Evolutionary conservation across 2,113 vertebrate species (phyloP).

Genomic region (Forbesichthys agassizii): DNA sequence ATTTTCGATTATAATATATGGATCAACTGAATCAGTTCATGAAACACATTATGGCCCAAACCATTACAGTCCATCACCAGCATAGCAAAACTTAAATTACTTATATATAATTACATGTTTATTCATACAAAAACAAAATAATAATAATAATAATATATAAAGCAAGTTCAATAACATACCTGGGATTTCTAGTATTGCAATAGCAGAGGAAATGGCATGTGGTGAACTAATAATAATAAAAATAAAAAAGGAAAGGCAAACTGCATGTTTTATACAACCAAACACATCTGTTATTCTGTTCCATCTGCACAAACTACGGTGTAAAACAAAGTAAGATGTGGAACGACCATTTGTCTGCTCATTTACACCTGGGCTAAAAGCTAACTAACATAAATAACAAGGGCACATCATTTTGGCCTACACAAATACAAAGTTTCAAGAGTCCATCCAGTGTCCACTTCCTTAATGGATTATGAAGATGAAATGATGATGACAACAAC

Average conservation of each 20-base stretch:
- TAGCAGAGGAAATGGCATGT: conserved; percentile 71
- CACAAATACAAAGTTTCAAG: conserved; percentile 72
- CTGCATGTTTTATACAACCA: conserved; percentile 49
- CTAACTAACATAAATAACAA: conserved; percentile 78
- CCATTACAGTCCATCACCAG: conserved; percentile 30
- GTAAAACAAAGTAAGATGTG: conserved; percentile 60
- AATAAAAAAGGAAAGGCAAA: conserved; percentile 21
- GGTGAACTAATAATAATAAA: conserved; percentile 39
- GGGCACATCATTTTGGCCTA: conserved; percentile 77
- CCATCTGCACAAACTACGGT: conserved; percentile 62
- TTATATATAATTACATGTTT: conserved; percentile 68
- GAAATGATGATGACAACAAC: conserved; percentile 56
- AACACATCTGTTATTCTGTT: conserved; percentile 61
- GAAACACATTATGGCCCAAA: conserved; percentile 12
- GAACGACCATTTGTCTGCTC: conserved; percentile 58
- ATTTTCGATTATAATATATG: not conserved
- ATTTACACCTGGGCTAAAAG: conserved; percentile 66
- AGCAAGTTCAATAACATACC: conserved; percentile 64
- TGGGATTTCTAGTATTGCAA: conserved; percentile 68
- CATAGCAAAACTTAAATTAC: conserved; percentile 52
- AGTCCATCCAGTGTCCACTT: conserved; percentile 82
- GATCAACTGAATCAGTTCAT: not conserved
- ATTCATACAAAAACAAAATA: conserved; percentile 72
- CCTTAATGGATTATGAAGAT: conserved; percentile 63
- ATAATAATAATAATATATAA: conserved; percentile 43